phyloP scores from a whole-genome alignment of 2,888 invertebrate genomes.

The Laothoe populi region DNA sequence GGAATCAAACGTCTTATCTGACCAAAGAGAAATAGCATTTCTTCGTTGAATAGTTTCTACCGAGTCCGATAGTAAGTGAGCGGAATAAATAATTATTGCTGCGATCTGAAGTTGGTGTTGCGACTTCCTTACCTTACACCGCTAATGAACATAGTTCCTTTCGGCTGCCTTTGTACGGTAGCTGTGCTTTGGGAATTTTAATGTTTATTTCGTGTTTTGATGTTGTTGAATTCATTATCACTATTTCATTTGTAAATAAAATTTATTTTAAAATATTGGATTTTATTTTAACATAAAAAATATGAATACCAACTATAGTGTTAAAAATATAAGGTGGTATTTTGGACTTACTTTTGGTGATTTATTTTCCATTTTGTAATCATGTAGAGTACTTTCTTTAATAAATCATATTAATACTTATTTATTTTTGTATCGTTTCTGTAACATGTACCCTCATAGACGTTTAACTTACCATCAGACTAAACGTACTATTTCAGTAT shows the following conservation, averaged over 20 bases:
- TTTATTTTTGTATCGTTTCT: no score
- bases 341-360: no score
- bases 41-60: constrained; percentile 79
- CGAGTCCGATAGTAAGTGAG: constrained; percentile 76
- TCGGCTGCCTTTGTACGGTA: not conserved
- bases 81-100: constrained; percentile 84
- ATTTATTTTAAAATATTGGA: no score
- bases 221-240: not conserved
- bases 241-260: not conserved
- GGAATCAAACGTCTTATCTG: constrained; percentile 85
- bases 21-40: constrained; percentile 82
- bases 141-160: constrained; percentile 75
- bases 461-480: not conserved
- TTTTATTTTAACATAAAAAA: no score
- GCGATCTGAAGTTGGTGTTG: constrained; percentile 72
- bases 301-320: no score
- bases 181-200: constrained; percentile 36
- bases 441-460: not conserved
- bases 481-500: not conserved
- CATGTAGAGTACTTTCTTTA: no score
- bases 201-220: constrained; percentile 16
- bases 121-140: constrained; percentile 48
- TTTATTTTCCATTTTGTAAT: no score
- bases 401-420: no score
- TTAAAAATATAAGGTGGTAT: no score